Conservation (phyloP, 2,888 invertebrate species). For the Yponomeuta sedellus region DNA sequence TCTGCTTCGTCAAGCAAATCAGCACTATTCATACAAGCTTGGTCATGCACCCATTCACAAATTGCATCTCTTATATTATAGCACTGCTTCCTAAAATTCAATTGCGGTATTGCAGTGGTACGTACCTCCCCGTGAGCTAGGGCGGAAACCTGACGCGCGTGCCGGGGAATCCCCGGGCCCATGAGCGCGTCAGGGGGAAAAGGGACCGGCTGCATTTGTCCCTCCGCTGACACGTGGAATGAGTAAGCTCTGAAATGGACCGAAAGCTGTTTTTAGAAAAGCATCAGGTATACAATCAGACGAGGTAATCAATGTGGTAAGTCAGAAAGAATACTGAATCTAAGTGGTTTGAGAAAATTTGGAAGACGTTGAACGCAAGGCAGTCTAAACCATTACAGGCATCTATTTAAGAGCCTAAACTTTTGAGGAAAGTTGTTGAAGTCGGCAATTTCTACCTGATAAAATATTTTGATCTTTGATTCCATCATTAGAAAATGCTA, state of each 20-base stretch:
- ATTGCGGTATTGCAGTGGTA: not conserved
- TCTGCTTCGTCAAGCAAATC: too few species aligned
- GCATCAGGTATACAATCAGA: too few species aligned
- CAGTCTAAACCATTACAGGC: too few species aligned
- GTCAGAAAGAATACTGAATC: too few species aligned
- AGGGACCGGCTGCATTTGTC: conserved; percentile 93
- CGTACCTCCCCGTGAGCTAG: conserved; percentile 89
- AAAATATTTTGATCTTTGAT: not conserved
- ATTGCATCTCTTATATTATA: not conserved
- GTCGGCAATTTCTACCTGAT: too few species aligned
- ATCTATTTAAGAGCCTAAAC: too few species aligned
- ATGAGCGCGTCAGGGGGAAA: conserved; percentile 96
- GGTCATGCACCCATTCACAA: too few species aligned
- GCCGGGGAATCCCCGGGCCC: conserved; percentile 94
- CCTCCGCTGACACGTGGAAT: conserved; percentile 93
- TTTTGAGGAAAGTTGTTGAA: too few species aligned
- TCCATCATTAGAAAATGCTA: not conserved
- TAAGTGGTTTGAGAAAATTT: too few species aligned
- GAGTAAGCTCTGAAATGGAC: conserved; percentile 88
- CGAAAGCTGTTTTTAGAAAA: not conserved
- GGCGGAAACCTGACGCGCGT: conserved; percentile 94
- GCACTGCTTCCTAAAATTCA: not conserved
- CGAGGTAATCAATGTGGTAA: too few species aligned
- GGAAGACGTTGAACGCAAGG: too few species aligned
- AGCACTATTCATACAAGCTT: not conserved